These are phyloP conservation scores for Planococcus citri DNA, from an alignment of 1,140 invertebrate genomes.

Conservation along the genomic window DNA sequence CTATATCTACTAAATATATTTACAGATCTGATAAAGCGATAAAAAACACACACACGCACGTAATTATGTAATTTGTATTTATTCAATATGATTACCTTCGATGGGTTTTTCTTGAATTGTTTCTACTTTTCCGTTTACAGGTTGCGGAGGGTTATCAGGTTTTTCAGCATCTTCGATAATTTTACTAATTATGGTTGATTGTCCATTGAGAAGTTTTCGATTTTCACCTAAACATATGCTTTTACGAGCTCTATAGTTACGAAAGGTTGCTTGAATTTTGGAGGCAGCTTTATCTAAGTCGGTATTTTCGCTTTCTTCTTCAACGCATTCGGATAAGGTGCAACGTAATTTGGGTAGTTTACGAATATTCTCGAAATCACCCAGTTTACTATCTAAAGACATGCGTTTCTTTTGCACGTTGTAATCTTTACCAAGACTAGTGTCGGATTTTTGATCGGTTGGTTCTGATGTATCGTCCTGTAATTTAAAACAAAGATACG, in stretches of 20 bases:
- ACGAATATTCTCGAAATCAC: background rate
- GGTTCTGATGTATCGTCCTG: background rate
- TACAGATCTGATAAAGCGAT: background rate
- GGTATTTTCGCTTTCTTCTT: background rate
- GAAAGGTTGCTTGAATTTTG: conserved; percentile 59
- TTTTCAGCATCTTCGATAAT: background rate
- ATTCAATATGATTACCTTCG: background rate
- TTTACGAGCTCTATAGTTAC: conserved; percentile 44
- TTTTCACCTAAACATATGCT: conserved; percentile 13
- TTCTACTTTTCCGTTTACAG: background rate
- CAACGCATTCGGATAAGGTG: background rate
- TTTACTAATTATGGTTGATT: background rate
- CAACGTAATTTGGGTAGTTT: background rate
- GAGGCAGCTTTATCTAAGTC: conserved; percentile 41
- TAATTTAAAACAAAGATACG: background rate
- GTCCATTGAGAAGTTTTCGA: background rate
- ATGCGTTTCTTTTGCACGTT: background rate
- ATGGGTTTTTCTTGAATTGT: background rate
- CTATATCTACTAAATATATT: background rate
- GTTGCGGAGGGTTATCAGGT: background rate
- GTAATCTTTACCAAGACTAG: background rate
- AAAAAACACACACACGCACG: background rate
- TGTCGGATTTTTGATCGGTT: background rate
- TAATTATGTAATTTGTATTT: background rate
- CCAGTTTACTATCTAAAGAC: conserved; percentile 13